These are phyloP conservation scores for Triplophysa siluroides DNA, from an alignment of 2,113 vertebrate genomes.

Conservation along the genomic window DNA sequence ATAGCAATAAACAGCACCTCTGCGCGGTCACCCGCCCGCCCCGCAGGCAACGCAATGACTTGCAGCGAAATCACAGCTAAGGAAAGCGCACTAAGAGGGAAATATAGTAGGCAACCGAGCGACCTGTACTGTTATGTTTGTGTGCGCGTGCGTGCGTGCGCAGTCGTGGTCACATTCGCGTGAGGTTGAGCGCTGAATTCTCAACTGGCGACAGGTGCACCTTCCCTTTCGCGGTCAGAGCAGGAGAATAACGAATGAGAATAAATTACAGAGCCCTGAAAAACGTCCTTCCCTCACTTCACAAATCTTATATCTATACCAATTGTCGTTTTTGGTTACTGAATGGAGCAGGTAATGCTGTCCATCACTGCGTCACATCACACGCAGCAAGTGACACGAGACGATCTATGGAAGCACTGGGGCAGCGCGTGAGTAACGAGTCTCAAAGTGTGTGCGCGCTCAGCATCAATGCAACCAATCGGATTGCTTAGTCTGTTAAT, in stretches of 20 bases:
- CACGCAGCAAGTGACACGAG: constrained; percentile 59
- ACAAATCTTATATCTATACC: not conserved
- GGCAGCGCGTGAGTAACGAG: constrained; percentile 56
- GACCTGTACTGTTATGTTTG: constrained; percentile 36
- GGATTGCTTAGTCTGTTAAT: constrained; percentile 54
- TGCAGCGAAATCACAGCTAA: not conserved
- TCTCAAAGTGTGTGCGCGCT: constrained; percentile 59
- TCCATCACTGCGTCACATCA: constrained; percentile 49
- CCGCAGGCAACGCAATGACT: constrained; percentile 11
- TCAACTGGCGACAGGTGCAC: constrained; percentile 67
- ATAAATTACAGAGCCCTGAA: no score
- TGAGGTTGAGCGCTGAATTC: constrained; percentile 55
- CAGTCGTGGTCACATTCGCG: constrained; percentile 38
- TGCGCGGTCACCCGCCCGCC: not conserved
- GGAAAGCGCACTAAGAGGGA: not conserved
- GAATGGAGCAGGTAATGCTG: not conserved
- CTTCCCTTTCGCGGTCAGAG: constrained; percentile 40
- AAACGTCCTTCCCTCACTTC: not conserved
- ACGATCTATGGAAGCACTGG: constrained; percentile 69
- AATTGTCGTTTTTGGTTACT: constrained; percentile 1
- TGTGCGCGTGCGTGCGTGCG: constrained; percentile 39
- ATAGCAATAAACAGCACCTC: constrained; percentile 11
- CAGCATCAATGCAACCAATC: constrained; percentile 42
- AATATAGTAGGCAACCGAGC: not conserved
- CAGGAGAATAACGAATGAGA: constrained; percentile 5